Base-by-base conservation (phyloP, 2,888 invertebrate species). In the Onchidella celtica region DNA sequence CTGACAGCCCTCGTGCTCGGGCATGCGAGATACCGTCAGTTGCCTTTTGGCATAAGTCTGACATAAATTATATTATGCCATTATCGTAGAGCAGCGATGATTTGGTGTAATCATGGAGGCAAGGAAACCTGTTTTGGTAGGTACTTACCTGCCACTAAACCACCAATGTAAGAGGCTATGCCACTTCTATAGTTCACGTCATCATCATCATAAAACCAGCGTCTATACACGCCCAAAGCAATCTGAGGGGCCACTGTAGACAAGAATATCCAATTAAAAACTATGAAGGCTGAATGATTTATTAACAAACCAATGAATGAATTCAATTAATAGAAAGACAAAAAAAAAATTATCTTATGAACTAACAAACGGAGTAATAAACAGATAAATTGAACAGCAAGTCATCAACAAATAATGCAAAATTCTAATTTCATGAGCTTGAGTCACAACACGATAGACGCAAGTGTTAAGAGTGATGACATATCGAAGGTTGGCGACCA, bases 111-210 rank as follows among this genome's bases (percentile, higher is more conserved):
- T n/a, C n/a, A n/a, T n/a, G n/a, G n/a, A n/a, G n/a, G n/a, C n/a
- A n/a, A n/a, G n/a, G n/a, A n/a, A n/a, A n/a, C n/a, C n/a, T n/a
- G n/a, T n/a, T n/a, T n/a, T n/a, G n/a, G n/a, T n/a, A n/a, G n/a
- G 6, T 24, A 36, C 85, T 70, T 61, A 91, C 98, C 98, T 72
- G 97, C 97, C 0, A 97, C 87, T 55, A 97, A 97, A 1, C 99
- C 98, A 0, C 96, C 97, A 61, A 98, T 94, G 94, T 99, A 99
- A 2, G 98, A 98, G 0, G 97, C 96, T 92, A 98, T 98, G 11
- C 98, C 98, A 78, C 98, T 96, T 93, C 97, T 96, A 0, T 29
- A 34, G 17, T 77, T 40, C 93, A 97, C 80, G 14, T 70, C 59
- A 3, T 61, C 55, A 40, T 96, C 96, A 2, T 95, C 94, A 73